A percentile compares a stretch with the other conserved stretches of the same genome.
Conservation (phyloP, 2,888 invertebrate species). For the Brachypterus glaber region DNA sequence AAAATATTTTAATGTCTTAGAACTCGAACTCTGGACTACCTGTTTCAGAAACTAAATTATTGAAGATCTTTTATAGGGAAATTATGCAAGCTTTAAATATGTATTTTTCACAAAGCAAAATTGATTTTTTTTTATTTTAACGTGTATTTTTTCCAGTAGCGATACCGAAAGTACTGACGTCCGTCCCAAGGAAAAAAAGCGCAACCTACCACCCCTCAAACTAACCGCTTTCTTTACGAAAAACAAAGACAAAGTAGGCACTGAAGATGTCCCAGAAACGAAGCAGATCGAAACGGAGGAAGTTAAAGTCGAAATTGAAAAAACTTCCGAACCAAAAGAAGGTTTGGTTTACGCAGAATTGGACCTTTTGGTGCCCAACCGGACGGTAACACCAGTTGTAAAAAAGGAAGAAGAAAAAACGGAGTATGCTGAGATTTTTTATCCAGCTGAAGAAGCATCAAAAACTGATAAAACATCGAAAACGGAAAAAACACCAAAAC, state of each 20-base stretch:
- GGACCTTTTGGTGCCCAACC: conserved; percentile 47
- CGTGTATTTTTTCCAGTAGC: conserved; percentile 48
- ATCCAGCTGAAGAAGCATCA: too few relatives aligned
- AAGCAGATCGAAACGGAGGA: conserved; percentile 15
- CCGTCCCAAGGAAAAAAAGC: conserved; percentile 25
- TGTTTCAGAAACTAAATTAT: too few relatives aligned
- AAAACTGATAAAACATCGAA: too few relatives aligned
- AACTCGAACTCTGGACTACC: too few relatives aligned
- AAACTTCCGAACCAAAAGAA: conserved; percentile 19
- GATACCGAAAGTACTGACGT: conserved; percentile 59
- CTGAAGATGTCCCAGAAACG: conserved; percentile 23
- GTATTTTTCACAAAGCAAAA: too few relatives aligned
- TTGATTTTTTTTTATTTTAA: conserved; percentile 11
- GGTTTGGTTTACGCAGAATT: conserved; percentile 66
- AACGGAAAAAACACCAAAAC: too few relatives aligned
- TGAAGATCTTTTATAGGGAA: too few relatives aligned
- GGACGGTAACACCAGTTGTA: conserved; percentile 36
- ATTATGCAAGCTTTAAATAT: too few relatives aligned
- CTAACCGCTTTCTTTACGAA: conserved; percentile 30
- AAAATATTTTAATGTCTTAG: too few relatives aligned
- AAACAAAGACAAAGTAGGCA: conserved; percentile 28
- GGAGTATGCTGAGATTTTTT: conserved; percentile 76
- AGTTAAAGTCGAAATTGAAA: conserved; percentile 14
- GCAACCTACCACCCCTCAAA: conserved; percentile 25
- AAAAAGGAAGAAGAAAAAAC: conserved; percentile 51